Conservation (phyloP, 2,888 invertebrate species). For the Euproctis similis region DNA sequence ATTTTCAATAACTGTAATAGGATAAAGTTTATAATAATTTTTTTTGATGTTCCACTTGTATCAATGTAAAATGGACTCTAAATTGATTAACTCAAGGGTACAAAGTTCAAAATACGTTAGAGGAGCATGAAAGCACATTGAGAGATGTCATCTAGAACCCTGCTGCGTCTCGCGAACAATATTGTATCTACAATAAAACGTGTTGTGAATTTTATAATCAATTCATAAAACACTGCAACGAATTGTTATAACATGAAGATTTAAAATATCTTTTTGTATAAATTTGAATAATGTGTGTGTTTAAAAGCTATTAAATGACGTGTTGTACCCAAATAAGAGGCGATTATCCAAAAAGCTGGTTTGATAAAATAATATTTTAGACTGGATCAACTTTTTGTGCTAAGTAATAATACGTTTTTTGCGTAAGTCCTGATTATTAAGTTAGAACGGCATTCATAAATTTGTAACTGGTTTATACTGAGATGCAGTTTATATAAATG, state of each 20-base stretch:
- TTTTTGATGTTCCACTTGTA: constrained; percentile 24
- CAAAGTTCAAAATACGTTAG: too few relatives aligned
- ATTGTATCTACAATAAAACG: constrained; percentile 67
- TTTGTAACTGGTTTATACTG: too few relatives aligned
- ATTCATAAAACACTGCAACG: constrained; percentile 59
- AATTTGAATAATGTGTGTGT: constrained; percentile 27
- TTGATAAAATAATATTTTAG: constrained; percentile 21
- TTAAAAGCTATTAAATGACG: constrained; percentile 30
- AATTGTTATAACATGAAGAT: constrained; percentile 39
- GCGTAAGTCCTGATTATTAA: constrained; percentile 10
- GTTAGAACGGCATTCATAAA: constrained; percentile 4
- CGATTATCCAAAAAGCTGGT: constrained; percentile 25
- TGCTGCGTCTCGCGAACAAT: constrained; percentile 69
- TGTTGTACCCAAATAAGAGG: constrained; percentile 28
- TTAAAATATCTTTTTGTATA: constrained; percentile 31
- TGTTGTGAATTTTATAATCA: constrained; percentile 68
- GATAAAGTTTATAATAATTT: constrained; percentile 45
- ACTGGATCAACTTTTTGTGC: constrained; percentile 17
- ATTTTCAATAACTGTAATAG: constrained; percentile 58
- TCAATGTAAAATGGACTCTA: constrained; percentile 20
- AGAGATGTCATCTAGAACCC: constrained; percentile 72
- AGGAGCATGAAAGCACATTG: constrained; percentile 65
- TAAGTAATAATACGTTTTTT: too few relatives aligned
- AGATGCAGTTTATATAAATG: too few relatives aligned
- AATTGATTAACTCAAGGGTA: constrained; percentile 8